Conservation (phyloP, 1,140 invertebrate species). For the Drosophila kepulauana region DNA sequence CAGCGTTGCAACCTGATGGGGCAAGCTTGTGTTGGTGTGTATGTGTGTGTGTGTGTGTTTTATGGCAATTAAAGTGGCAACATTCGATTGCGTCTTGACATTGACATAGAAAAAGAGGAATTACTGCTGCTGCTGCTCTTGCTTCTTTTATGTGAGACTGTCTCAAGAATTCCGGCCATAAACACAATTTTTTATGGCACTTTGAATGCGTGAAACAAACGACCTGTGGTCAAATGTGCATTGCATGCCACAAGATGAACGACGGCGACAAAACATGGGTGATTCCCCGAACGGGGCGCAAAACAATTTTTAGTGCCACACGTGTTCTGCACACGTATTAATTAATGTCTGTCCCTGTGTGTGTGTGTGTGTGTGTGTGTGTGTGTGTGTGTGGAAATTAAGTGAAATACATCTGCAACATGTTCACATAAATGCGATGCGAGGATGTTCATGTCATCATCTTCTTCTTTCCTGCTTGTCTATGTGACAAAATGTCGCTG, state of each 20-base stretch:
- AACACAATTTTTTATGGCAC: constrained; percentile 76
- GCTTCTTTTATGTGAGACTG: neutral
- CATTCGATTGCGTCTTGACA: constrained; percentile 47
- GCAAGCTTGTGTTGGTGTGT: neutral
- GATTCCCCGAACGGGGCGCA: constrained; percentile 40
- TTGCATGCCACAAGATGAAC: constrained; percentile 42
- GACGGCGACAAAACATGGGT: neutral
- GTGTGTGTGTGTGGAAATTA: constrained; percentile 73
- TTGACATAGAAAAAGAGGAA: constrained; percentile 62
- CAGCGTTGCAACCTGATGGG: constrained; percentile 31
- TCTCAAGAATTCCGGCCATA: constrained; percentile 56
- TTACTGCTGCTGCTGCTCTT: constrained; percentile 3
- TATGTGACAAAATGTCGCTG: constrained; percentile 82
- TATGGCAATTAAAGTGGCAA: constrained; percentile 70
- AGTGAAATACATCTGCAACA: constrained; percentile 79
- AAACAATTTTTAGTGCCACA: constrained; percentile 74
- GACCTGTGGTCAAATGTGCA: constrained; percentile 39
- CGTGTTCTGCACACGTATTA: constrained; percentile 71
- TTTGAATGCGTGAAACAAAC: constrained; percentile 72
- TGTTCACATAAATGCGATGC: constrained; percentile 60
- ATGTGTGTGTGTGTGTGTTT: constrained; percentile 11
- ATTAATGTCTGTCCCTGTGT: constrained; percentile 62
- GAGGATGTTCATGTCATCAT: constrained; percentile 61
- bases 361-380: constrained; percentile 49
- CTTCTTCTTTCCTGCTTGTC: constrained; percentile 27